Evolutionary conservation across 1,140 invertebrate species (phyloP).

Genomic region (Probaryconus sp.): DNA sequence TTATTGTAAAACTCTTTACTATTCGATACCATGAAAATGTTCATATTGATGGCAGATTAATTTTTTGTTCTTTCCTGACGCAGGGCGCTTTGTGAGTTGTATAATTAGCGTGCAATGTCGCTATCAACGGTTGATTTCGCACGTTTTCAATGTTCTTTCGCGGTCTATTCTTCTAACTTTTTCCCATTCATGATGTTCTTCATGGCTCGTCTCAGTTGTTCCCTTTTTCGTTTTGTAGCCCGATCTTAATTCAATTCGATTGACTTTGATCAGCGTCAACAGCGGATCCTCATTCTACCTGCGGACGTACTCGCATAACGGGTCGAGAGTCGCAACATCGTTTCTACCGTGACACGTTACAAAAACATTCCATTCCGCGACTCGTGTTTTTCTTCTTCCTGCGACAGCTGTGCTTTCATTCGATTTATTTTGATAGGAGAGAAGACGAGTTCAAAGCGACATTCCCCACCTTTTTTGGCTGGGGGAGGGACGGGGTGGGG

Average conservation of each 20-base stretch:
- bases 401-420: constrained; percentile 51
- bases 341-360: constrained; percentile 51
- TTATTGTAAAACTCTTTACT: too few species aligned
- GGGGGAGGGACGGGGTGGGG: too few species aligned
- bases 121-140: constrained; percentile 22
- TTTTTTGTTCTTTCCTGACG: too few species aligned
- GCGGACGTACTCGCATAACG: constrained; percentile 38
- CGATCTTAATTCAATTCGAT: constrained; percentile 55
- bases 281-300: constrained; percentile 46
- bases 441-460: constrained; percentile 16
- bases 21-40: too few species aligned
- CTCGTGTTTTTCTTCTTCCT: constrained; percentile 49
- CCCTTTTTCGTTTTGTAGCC: constrained; percentile 20
- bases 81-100: too few species aligned
- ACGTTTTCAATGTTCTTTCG: constrained; percentile 26
- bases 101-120: constrained; percentile 1
- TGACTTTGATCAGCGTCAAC: constrained; percentile 56
- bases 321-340: constrained; percentile 33
- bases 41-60: too few species aligned
- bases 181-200: constrained; percentile 34
- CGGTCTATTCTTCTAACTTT: constrained; percentile 15
- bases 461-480: constrained; percentile 38
- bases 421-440: constrained; percentile 58
- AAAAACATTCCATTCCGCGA: constrained; percentile 52
- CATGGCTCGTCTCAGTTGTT: constrained; percentile 22